Conservation (phyloP, 1,140 invertebrate genomes). For the Drosophila bifasciata region DNA sequence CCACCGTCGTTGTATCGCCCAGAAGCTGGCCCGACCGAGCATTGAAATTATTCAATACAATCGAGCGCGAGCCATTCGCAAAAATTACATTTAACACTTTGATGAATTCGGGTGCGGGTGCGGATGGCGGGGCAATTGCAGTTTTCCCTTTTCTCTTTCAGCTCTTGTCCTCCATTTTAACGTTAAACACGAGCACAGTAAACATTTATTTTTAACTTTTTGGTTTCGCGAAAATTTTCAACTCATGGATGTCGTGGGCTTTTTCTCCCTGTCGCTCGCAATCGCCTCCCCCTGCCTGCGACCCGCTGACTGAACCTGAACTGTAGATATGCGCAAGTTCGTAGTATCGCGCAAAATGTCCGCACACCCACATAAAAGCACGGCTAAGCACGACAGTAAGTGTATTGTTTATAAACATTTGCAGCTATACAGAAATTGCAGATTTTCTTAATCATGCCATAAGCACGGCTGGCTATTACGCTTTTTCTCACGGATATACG, state of each 20-base stretch:
- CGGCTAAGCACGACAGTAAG: neutral
- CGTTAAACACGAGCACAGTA: constrained; percentile 55
- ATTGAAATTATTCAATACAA: constrained; percentile 75
- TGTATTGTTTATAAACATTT: constrained; percentile 57
- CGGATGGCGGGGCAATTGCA: constrained; percentile 36
- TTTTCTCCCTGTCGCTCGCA: constrained; percentile 48
- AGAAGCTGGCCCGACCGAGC: constrained; percentile 44
- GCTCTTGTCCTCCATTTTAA: constrained; percentile 25
- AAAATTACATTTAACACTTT: constrained; percentile 47
- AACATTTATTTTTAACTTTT: constrained; percentile 82
- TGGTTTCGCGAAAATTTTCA: constrained; percentile 79
- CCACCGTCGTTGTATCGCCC: constrained; percentile 19
- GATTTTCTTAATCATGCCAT: constrained; percentile 38
- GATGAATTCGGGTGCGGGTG: neutral
- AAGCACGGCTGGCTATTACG: constrained; percentile 27
- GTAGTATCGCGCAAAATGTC: constrained; percentile 10
- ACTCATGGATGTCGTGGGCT: constrained; percentile 78
- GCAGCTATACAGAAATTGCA: constrained; percentile 29
- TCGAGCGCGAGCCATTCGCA: constrained; percentile 47
- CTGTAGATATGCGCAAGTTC: constrained; percentile 16
- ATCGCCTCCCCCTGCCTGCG: constrained; percentile 17
- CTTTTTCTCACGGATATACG: constrained; percentile 41
- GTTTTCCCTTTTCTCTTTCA: constrained; percentile 40
- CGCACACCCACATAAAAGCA: neutral
- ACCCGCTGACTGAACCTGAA: constrained; percentile 17